Base-by-base conservation (phyloP, 2,797 vertebrate genomes). In the Clarias fuscus region DNA sequence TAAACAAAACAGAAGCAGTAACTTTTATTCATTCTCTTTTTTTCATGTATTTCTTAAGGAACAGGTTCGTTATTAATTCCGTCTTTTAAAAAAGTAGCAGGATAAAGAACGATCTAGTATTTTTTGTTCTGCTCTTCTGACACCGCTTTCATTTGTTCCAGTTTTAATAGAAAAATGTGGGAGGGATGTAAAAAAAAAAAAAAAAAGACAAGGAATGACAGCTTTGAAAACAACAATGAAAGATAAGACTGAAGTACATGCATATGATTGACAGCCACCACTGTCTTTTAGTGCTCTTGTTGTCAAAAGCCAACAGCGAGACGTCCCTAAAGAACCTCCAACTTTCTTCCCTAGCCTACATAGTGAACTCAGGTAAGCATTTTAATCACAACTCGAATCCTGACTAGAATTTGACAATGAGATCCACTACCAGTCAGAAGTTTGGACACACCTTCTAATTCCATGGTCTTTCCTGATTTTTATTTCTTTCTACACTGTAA, bases 71-170 rank as follows among this genome's bases (percentile, higher is more conserved):
- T 81, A 86, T 85, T 89, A 85, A 88, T 90, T 89, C 67, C 85
- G 82, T 85, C 78, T 79, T 86, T 86, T 77, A 76, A 87, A 64
- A 86, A 53, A 7, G 11, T 58, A 30, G 8, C 37, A 30, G 40
- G 70, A 8, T 30, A 58, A n/a, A 40, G 70, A 86, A 56, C 64
- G 84, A 30, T 68, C 24, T 15, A 17, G 27, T 64, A 37, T 87
- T 72, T 33, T 73, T 71, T 67, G 75, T 89, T 80, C 75, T 83
- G 62, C 86, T 85, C 81, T 58, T 62, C 67, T 84, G 62, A 75
- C 88, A 90, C 85, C 71, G 27, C 67, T 89, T 88, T 86, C 53
- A 86, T 88, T 90, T 88, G 83, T 90, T 86, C 85, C 37, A 56
- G 58, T 75, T 86, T 85, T 72, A 84, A 72, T 85, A 73, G 73